Evolutionary conservation across 2,113 vertebrate genomes (phyloP).

Genomic region (Pachyramphus minor): DNA sequence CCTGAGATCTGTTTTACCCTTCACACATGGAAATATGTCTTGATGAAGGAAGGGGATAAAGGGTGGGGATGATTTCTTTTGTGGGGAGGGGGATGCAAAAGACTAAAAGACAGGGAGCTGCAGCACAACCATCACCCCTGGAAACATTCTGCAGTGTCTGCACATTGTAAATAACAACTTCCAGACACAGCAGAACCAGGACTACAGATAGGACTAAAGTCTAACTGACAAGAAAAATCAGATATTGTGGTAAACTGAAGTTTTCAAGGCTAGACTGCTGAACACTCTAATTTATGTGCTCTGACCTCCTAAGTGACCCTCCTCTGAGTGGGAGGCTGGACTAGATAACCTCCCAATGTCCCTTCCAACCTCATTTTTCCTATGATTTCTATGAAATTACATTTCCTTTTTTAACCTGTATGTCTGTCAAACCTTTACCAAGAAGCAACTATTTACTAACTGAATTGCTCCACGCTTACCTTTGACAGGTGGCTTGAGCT

Average conservation of each 20-base stretch:
- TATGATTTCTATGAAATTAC: neutral
- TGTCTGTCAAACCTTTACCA: neutral
- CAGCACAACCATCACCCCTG: neutral
- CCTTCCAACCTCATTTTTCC: neutral
- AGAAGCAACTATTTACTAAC: neutral
- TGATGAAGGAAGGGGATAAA: neutral
- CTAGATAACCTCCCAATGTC: neutral
- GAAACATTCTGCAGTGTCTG: neutral
- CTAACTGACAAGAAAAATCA: neutral
- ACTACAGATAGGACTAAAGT: neutral
- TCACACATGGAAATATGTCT: fast-evolving
- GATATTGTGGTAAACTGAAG: neutral
- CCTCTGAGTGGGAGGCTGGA: neutral
- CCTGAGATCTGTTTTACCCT: neutral
- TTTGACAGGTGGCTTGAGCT: slow-evolving; percentile 89
- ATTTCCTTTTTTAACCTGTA: neutral
- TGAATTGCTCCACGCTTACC: slow-evolving; percentile 64
- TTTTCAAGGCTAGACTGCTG: neutral
- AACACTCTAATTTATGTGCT: neutral
- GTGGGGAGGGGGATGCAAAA: neutral
- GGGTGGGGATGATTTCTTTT: neutral
- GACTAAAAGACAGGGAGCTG: neutral
- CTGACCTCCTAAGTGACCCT: neutral
- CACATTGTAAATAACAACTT: neutral
- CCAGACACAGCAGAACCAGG: neutral